A percentile compares a stretch with the other conserved stretches of the same genome.
phyloP scores from a whole-genome alignment of 2,888 invertebrate species.

The Idaea biselata region DNA sequence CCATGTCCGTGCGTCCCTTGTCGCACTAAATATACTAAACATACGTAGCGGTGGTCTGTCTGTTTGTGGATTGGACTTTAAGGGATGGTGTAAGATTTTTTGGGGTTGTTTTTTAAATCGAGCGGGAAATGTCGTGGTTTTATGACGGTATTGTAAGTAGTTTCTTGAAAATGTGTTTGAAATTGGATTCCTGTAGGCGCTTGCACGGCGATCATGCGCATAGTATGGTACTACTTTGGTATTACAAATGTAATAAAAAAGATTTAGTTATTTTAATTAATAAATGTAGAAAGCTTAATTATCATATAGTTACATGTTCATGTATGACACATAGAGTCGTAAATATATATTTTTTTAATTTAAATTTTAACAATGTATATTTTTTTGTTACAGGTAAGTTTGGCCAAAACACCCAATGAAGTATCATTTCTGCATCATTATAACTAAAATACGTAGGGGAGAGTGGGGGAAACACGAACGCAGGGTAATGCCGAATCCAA shows the following conservation, averaged over 20 bases:
- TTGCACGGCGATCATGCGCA: too few relatives aligned
- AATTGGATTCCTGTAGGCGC: too few relatives aligned
- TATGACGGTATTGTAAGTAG: background rate
- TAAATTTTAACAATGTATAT: background rate
- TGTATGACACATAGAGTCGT: too few relatives aligned
- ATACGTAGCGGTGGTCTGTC: constrained; percentile 19
- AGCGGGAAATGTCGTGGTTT: background rate
- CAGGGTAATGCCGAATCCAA: too few relatives aligned
- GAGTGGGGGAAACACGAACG: too few relatives aligned
- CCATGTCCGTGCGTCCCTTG: constrained; percentile 34
- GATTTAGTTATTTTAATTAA: too few relatives aligned
- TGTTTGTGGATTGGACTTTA: constrained; percentile 9
- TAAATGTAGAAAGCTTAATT: too few relatives aligned
- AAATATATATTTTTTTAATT: too few relatives aligned
- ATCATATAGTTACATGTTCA: too few relatives aligned
- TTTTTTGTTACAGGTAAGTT: constrained; percentile 44
- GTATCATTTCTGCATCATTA: background rate
- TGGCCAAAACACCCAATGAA: background rate
- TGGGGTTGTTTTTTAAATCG: constrained; percentile 13
- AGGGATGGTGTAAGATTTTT: constrained; percentile 8
- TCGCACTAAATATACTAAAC: constrained; percentile 16
- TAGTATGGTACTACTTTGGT: too few relatives aligned
- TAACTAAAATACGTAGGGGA: background rate
- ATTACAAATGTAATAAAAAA: too few relatives aligned
- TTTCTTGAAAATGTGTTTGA: too few relatives aligned